Base-by-base conservation (phyloP, 2,888 invertebrate genomes). In the Mactromeris polynyma region DNA sequence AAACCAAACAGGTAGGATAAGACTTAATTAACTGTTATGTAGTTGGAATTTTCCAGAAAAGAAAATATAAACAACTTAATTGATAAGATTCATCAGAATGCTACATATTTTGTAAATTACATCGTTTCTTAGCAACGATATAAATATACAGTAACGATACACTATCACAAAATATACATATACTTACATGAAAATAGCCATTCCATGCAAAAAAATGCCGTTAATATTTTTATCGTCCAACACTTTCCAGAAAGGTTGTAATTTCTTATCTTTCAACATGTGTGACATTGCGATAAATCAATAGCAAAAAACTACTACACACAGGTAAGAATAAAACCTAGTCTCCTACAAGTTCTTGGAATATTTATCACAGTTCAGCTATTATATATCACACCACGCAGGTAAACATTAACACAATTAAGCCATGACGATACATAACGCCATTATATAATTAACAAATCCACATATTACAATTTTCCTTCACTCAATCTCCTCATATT, bases 131-230 rank as follows among this genome's bases (percentile, higher is more conserved):
- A 64, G 58, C 58, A 64, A 64, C 58, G 58, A 21, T 64, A 9
- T 64, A 64, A 64, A 64, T 64, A n/a, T 64, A 64, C 46, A 17
- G 46, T 17, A 46, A 17, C 46, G 3, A 46, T 46, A 11, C 46
- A 11, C 46, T 14, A 17, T 58, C 1, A 58, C 58, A 64, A 64
- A 64, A 73, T 36, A 33, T 36, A 73, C 19, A 73, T 19, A 36
- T 33, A 73, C 73, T 73, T 73, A 73, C 73, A 73, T 73, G 33
- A 73, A 73, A 73, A 73, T 73, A 73, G 33, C 73, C 73, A 73
- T 73, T 36, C 19, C 36, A 73, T 73, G 73, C 73, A 73, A 36
- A 36, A n/a, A 17, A 33, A 73, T 73, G 73, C 73, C 19, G 31
- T 73, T 73, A 36, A 73, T 73, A 36, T 73, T 33, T 73, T 36